Evolutionary conservation across 1,140 invertebrate species (phyloP).

Genomic region (Reticulitermes speratus): DNA sequence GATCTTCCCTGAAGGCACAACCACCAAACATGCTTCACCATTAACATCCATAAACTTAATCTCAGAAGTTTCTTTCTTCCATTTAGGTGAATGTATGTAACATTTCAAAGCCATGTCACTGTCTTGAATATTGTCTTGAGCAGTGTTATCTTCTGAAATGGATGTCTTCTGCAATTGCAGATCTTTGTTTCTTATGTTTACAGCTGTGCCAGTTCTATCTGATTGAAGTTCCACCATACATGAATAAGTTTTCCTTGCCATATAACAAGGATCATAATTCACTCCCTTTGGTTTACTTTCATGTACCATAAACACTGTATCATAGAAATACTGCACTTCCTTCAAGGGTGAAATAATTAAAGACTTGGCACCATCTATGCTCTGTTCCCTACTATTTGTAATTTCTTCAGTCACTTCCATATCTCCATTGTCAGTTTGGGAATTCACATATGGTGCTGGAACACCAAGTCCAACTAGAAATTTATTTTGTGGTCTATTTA

Average conservation of each 20-base stretch:
- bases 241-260: background rate
- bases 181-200: background rate
- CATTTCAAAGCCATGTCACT: constrained; percentile 34
- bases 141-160: constrained; percentile 21
- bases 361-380: background rate
- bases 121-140: constrained; percentile 37
- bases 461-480: background rate
- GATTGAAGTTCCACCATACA: background rate
- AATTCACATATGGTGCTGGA: background rate
- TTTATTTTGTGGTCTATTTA: no score
- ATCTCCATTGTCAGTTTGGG: background rate
- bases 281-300: background rate
- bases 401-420: background rate
- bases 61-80: no score
- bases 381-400: background rate
- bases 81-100: no score
- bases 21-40: no score
- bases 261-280: background rate
- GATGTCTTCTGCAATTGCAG: background rate
- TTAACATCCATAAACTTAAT: no score
- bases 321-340: constrained; percentile 13
- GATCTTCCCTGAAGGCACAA: no score
- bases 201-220: background rate
- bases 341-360: background rate
- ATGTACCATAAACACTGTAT: background rate